Percentiles rank a stretch among this genome's conserved stretches.
These are phyloP conservation scores for Bombyx mori DNA, from an alignment of 1,140 invertebrate genomes.

Conservation along the genomic window DNA sequence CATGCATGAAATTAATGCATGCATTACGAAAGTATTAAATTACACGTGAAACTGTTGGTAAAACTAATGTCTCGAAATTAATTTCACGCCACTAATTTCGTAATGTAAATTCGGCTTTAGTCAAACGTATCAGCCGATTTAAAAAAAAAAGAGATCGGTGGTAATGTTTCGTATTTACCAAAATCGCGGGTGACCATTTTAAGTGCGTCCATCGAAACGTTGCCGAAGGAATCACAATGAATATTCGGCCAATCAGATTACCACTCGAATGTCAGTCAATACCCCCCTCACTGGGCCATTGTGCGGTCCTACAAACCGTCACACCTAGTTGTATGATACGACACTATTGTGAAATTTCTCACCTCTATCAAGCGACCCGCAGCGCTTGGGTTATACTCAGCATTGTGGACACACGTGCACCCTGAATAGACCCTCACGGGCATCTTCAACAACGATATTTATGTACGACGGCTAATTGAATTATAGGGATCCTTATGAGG, in stretches of 20 bases:
- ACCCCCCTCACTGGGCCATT: constrained; percentile 47
- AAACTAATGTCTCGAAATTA: too few species aligned
- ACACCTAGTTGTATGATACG: constrained; percentile 46
- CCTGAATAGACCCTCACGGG: constrained; percentile 44
- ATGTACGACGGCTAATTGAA: constrained; percentile 48
- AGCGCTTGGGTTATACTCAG: constrained; percentile 32
- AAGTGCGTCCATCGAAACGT: too few species aligned
- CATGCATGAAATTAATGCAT: too few species aligned
- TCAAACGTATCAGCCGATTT: too few species aligned
- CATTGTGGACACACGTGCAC: constrained; percentile 56
- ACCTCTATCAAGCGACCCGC: constrained; percentile 43
- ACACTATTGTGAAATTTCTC: constrained; percentile 53
- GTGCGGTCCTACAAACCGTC: constrained; percentile 35
- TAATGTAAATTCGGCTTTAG: too few species aligned
- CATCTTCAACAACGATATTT: constrained; percentile 43
- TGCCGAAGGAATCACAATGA: not conserved
- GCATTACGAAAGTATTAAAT: too few species aligned
- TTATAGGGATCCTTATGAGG: constrained; percentile 33
- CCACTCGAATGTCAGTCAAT: constrained; percentile 13
- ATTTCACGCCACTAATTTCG: too few species aligned
- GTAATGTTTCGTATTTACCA: too few species aligned
- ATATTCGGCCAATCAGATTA: constrained; percentile 14
- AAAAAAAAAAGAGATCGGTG: too few species aligned
- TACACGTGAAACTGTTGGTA: too few species aligned
- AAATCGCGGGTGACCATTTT: too few species aligned